Evolutionary conservation across 1,140 invertebrate species (phyloP).

Genomic region (Brachionus calyciflorus): DNA sequence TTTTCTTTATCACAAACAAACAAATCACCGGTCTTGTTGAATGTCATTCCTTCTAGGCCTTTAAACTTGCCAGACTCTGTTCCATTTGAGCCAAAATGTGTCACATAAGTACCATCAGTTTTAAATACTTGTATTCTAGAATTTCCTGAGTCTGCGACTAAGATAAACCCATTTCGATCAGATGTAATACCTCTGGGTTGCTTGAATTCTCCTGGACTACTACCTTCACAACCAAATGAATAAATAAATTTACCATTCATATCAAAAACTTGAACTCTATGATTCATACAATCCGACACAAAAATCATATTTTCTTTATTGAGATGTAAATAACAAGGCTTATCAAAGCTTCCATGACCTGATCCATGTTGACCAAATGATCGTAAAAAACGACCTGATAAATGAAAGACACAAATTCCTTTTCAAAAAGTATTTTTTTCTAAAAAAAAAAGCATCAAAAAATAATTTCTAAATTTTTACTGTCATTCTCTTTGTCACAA

Average conservation of each 20-base stretch:
- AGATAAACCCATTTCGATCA: conserved; percentile 94
- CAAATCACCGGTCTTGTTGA: conserved; percentile 68
- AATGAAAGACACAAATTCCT: conserved; percentile 42
- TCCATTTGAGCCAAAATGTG: neutral
- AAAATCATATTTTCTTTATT: conserved; percentile 49
- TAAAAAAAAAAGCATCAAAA: neutral
- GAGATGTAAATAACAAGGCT: conserved; percentile 9
- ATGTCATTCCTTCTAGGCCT: neutral
- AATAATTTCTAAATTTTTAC: conserved; percentile 82
- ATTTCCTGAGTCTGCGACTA: conserved; percentile 95
- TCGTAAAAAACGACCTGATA: conserved; percentile 23
- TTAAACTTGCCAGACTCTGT: neutral
- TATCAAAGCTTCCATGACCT: neutral
- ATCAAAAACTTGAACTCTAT: conserved; percentile 57
- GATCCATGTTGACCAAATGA: conserved; percentile 22
- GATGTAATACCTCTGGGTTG: conserved; percentile 96
- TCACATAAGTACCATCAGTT: neutral
- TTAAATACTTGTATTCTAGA: conserved; percentile 93
- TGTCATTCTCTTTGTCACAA: conserved; percentile 96
- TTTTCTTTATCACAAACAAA: conserved; percentile 93
- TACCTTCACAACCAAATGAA: conserved; percentile 54
- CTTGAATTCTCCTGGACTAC: conserved; percentile 71
- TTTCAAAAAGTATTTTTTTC: neutral
- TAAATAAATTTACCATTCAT: conserved; percentile 56
- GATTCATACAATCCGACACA: conserved; percentile 51